Percentiles rank a stretch among this genome's conserved stretches.
Evolutionary conservation across 1,140 invertebrate genomes (phyloP).

Genomic region (Rhopalosiphum maidis): DNA sequence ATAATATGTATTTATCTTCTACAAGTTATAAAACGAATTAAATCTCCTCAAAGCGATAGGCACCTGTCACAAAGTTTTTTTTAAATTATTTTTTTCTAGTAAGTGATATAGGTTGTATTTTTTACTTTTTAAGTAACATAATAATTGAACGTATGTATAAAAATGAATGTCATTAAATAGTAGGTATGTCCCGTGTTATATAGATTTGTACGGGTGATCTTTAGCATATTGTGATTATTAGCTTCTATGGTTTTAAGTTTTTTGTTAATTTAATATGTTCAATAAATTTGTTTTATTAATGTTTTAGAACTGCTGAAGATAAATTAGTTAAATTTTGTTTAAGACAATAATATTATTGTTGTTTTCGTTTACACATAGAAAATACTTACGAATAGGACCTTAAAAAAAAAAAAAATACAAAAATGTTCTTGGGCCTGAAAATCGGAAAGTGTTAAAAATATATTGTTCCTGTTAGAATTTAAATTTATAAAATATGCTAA

Average conservation of each 20-base stretch:
- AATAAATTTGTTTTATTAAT: not conserved
- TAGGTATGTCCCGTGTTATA: not conserved
- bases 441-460: slow-evolving; percentile 35
- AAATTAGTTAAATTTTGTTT: slow-evolving; percentile 39
- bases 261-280: slow-evolving; percentile 14
- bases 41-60: not conserved
- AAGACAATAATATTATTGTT: not conserved
- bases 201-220: not conserved
- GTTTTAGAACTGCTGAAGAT: slow-evolving; percentile 8
- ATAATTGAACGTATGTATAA: not conserved
- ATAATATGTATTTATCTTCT: not conserved
- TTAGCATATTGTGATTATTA: not conserved
- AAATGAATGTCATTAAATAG: not conserved
- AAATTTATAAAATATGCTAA: slow-evolving; percentile 37
- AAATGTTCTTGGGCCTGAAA: not conserved
- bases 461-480: slow-evolving; percentile 56
- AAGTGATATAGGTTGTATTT: not conserved
- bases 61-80: not conserved
- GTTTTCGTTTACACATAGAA: slow-evolving; percentile 9
- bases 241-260: slow-evolving; percentile 26
- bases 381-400: not conserved
- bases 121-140: not conserved
- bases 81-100: not conserved
- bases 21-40: slow-evolving; percentile 9
- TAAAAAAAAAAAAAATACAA: not conserved